Evolutionary conservation across 2,888 invertebrate species (phyloP).

Genomic region (Plebejus anna): DNA sequence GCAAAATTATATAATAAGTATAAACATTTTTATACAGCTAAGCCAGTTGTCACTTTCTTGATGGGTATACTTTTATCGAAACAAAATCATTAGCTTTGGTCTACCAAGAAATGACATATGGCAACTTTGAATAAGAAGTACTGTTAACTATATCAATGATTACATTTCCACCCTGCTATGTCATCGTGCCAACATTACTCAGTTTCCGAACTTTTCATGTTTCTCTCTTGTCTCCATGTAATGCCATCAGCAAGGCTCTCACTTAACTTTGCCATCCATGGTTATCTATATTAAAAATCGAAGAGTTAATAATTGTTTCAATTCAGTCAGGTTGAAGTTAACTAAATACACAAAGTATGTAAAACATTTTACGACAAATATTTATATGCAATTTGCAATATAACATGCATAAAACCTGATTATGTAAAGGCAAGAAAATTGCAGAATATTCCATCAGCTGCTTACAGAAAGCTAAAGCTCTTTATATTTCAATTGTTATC

Average conservation of each 20-base stretch:
- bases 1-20: slow-evolving; percentile 33
- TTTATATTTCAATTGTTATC: neutral
- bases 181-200: slow-evolving; percentile 62
- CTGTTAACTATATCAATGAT: slow-evolving; percentile 72
- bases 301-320: slow-evolving; percentile 37
- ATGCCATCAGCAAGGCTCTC: slow-evolving; percentile 44
- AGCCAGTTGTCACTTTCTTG: slow-evolving; percentile 48
- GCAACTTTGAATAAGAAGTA: slow-evolving; percentile 46
- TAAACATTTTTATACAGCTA: slow-evolving; percentile 43
- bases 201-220: slow-evolving; percentile 59
- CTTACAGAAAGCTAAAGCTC: neutral
- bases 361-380: slow-evolving; percentile 1
- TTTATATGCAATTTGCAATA: neutral
- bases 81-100: slow-evolving; percentile 31
- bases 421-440: neutral
- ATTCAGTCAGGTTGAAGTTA: slow-evolving; percentile 30
- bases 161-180: slow-evolving; percentile 74
- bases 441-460: neutral
- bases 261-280: slow-evolving; percentile 72
- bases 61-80: slow-evolving; percentile 41
- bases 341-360: slow-evolving; percentile 10
- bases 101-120: slow-evolving; percentile 59
- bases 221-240: slow-evolving; percentile 41
- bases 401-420: slow-evolving; percentile 13
- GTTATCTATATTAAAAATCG: slow-evolving; percentile 49